Evolutionary conservation across 2,797 vertebrate genomes (phyloP), one percentile per base, ranked within the genome.

Genomic region (Cirrhinus mrigala): DNA sequence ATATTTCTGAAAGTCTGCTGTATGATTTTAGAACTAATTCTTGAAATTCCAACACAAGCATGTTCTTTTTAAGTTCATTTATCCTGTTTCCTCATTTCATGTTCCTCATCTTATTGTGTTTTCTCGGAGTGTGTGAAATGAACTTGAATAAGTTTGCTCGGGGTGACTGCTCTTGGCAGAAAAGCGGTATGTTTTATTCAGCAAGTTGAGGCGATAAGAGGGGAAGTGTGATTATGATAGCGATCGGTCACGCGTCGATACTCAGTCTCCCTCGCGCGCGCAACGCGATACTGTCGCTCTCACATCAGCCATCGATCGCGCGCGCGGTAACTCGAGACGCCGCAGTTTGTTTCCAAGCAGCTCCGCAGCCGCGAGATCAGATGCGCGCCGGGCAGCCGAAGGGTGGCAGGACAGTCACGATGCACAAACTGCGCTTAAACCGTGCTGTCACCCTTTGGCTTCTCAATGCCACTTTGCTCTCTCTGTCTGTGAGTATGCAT

Each of bases 151-250:
- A 78, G 74, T 82, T 50, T 82, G 48, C 22, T 92, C 84, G 66
- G 64, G 70, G 79, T 81, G 73, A 86, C 79, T 60, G 80, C 71
- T 77, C 80, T 82, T 79, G 89, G 92, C 93, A 94, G 94, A 93
- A 95, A 94, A 93, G 91, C 90, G 90, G 86, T 64, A 96, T 96
- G 94, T 95, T 95, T 96, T 94, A 95, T 96, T 95, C 93, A 96
- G 92, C 87, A 88, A 75, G 81, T 44, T 73, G 74, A 83, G 78
- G 91, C 87, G 94, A 95, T 95, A 94, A 94, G 93, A 91, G 87
- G 93, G 94, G 94, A 95, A 94, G 94, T 95, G 95, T 94, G 94
- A 95, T 94, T 94, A 93, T 94, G 95, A 96, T 95, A 95, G 94
- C 90, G 90, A 95, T 95, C 93, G 90, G 91, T 90, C 92, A 90